Percentiles rank a stretch among this genome's conserved stretches.
phyloP scores from a whole-genome alignment of 2,113 vertebrate genomes.

The Ophiodon elongatus region DNA sequence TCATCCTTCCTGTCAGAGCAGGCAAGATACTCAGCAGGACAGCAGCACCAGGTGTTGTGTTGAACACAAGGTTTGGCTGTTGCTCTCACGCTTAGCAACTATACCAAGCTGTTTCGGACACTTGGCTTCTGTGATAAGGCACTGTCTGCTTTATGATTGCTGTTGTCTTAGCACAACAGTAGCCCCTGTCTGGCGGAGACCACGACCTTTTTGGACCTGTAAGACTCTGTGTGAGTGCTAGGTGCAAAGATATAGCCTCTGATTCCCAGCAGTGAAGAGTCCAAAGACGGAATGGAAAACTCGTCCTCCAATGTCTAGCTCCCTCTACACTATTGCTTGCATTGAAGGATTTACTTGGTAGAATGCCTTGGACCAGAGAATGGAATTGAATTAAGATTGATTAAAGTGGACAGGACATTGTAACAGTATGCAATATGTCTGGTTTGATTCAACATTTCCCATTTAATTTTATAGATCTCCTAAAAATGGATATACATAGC shows the following conservation, averaged over 20 bases:
- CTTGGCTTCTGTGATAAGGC: constrained; percentile 71
- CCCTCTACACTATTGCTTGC: not conserved
- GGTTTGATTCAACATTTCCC: constrained; percentile 9
- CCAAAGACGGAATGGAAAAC: constrained; percentile 15
- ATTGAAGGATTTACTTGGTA: constrained; percentile 26
- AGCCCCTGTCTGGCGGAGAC: constrained; percentile 40
- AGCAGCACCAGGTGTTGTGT: constrained; percentile 71
- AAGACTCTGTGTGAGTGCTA: constrained; percentile 44
- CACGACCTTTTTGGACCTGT: constrained; percentile 73
- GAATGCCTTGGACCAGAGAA: constrained; percentile 14
- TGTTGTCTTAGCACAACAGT: constrained; percentile 63
- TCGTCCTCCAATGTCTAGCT: not conserved
- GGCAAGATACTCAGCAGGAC: constrained; percentile 49
- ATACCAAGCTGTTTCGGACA: constrained; percentile 72
- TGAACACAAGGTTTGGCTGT: constrained; percentile 71
- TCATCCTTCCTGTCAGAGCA: constrained; percentile 61
- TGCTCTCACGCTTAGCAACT: constrained; percentile 60
- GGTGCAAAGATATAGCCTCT: constrained; percentile 53
- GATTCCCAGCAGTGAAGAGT: constrained; percentile 51
- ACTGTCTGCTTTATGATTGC: constrained; percentile 57
- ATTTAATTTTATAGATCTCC: constrained; percentile 16
- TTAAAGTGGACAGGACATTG: constrained; percentile 18
- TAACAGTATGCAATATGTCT: not conserved
- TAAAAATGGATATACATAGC: not conserved
- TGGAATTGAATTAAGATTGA: constrained; percentile 43